phyloP scores from a whole-genome alignment of 2,797 vertebrate genomes.

The Zalophus californianus region DNA sequence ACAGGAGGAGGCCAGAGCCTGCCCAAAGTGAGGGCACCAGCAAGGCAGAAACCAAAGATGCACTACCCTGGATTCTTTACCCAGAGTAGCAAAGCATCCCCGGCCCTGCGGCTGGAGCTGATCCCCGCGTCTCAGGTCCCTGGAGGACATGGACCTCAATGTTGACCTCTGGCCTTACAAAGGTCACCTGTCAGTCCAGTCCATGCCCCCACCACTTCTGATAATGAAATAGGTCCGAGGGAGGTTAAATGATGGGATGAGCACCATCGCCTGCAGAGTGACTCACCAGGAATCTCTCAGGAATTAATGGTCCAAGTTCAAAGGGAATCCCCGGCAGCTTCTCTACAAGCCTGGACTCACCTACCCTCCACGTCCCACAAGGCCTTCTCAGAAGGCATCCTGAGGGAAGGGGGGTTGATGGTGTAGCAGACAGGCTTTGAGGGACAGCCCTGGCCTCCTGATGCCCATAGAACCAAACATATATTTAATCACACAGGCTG shows the following conservation, averaged over 20 bases:
- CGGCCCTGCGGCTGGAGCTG: rapidly evolving
- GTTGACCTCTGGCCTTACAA: background rate
- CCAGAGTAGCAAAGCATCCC: background rate
- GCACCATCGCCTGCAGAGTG: rapidly evolving
- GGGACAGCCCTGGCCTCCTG: background rate
- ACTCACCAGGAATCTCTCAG: background rate
- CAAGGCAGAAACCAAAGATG: background rate
- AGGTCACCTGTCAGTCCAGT: rapidly evolving
- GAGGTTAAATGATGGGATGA: rapidly evolving
- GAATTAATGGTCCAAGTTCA: background rate
- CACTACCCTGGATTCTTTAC: background rate
- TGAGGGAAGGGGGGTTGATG: background rate
- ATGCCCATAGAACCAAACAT: rapidly evolving
- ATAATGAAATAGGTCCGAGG: background rate
- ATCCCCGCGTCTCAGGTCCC: background rate
- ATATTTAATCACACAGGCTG: background rate
- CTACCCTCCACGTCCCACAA: rapidly evolving
- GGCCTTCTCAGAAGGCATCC: background rate
- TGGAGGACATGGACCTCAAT: background rate
- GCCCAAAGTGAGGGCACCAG: background rate
- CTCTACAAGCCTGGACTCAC: background rate
- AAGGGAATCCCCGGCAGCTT: background rate
- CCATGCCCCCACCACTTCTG: background rate
- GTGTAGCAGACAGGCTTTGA: background rate
- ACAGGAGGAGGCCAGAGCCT: rapidly evolving